phyloP scores from a whole-genome alignment of 1,140 invertebrate genomes.

The Drosophila equinoxialis region DNA sequence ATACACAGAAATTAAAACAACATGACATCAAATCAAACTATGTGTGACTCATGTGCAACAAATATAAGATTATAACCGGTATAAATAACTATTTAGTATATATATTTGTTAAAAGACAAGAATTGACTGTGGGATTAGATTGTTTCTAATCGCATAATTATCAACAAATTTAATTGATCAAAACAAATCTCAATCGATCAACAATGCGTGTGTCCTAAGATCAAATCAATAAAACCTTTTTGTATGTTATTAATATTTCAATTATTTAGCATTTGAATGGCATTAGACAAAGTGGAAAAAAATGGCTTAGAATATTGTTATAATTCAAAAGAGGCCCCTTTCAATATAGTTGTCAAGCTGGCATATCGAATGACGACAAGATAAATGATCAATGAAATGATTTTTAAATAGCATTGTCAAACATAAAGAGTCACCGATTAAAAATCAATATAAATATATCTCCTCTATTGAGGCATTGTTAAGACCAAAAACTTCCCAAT shows the following conservation, averaged over 20 bases:
- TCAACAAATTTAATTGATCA: neutral
- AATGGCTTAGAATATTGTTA: constrained; percentile 4
- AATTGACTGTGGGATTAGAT: neutral
- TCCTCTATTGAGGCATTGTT: constrained; percentile 28
- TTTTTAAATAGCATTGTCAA: constrained; percentile 44
- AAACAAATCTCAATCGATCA: constrained; percentile 50
- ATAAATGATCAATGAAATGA: constrained; percentile 39
- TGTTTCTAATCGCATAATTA: neutral
- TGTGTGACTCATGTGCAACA: no score
- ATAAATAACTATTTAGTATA: no score
- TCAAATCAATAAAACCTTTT: constrained; percentile 9
- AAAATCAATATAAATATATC: constrained; percentile 75
- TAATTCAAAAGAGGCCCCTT: constrained; percentile 21
- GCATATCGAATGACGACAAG: constrained; percentile 51
- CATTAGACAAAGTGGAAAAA: constrained; percentile 37
- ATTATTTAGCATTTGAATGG: constrained; percentile 62
- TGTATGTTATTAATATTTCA: constrained; percentile 33
- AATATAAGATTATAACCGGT: no score
- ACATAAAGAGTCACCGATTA: constrained; percentile 66
- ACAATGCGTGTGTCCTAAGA: neutral
- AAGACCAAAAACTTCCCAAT: neutral
- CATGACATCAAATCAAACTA: no score
- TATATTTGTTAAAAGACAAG: neutral
- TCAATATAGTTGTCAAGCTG: constrained; percentile 4
- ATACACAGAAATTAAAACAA: no score